A percentile compares a stretch with the other conserved stretches of the same genome.
These are phyloP conservation scores for Crotalus horridus DNA, from an alignment of 2,113 vertebrate species.

Conservation along the genomic window DNA sequence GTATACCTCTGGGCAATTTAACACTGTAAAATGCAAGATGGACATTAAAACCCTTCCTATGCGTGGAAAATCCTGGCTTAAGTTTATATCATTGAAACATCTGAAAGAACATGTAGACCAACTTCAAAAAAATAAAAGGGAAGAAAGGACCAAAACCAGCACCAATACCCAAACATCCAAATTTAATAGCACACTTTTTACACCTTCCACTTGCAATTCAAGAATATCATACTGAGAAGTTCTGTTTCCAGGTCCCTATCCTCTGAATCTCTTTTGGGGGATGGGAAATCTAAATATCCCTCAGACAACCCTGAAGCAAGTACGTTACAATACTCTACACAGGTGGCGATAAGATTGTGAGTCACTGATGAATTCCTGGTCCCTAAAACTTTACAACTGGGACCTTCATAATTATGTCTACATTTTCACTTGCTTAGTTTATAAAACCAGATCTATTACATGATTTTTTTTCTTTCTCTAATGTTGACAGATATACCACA, in stretches of 20 bases:
- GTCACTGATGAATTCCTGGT: neutral
- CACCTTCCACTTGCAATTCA: neutral
- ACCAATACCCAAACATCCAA: neutral
- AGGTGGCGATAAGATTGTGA: neutral
- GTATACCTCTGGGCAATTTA: neutral
- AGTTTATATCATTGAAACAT: neutral
- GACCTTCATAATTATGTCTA: neutral
- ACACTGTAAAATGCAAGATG: neutral
- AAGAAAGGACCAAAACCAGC: neutral
- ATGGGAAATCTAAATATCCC: neutral
- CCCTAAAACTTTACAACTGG: neutral
- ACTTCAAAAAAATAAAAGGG: neutral
- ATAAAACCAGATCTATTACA: neutral
- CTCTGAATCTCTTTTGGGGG: neutral
- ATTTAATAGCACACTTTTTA: neutral
- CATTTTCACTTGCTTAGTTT: neutral
- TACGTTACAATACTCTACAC: neutral
- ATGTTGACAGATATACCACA: neutral
- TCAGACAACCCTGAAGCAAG: neutral
- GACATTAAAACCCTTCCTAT: neutral
- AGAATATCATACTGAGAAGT: neutral
- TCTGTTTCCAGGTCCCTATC: neutral
- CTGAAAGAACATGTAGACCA: neutral
- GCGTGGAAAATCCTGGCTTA: neutral
- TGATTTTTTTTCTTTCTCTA: neutral